Evolutionary conservation across 1,140 invertebrate genomes (phyloP), one percentile per base, ranked within the genome.

Genomic region (Eueides isabella): DNA sequence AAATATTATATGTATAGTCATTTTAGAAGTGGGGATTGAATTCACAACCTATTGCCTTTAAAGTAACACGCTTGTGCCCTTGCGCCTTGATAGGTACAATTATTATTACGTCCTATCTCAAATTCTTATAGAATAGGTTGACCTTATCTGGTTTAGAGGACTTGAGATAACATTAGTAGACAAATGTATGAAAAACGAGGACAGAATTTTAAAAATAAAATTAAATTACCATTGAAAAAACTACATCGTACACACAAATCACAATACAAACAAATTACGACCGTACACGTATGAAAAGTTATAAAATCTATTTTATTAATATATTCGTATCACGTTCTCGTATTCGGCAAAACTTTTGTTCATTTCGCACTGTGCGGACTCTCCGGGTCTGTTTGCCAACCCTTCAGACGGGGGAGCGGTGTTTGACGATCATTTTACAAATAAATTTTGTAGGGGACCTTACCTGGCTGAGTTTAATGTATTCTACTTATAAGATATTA

Each of bases 381-480:
- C 73, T 55, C 62, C 38, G 55, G 55, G 77, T 78, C 68, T 82
- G 80, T 83, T 84, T 78, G 76, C 78, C 64, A 64, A 70, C 77
- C 79, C 79, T 73, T 71, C 33, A 70, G 67, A 74, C 76, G 63
- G 80, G 86, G 81, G 80, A 74, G 72, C 73, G 61, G 76, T 88
- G 81, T 88, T 89, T 88, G 86, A 78, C 81, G 86, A 89, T 87
- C 82, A 88, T 90, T 89, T 89, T 86, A 85, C 86, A 88, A 89
- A 88, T 88, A 89, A 84, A 84, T 86, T 84, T 81, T 38, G 74
- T 70, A 75, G 80, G 85, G 78, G 69, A 61, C 70, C 68, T 72
- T 81, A 85, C 83, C 86, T 84, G 80, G 61, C 67, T 44, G 29
- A 23, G 35, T 69, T 74, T 68, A 74, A 63, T 67, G 61, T 61